Base-by-base conservation (phyloP, 2,888 invertebrate species). In the Palloptera scutellata region DNA sequence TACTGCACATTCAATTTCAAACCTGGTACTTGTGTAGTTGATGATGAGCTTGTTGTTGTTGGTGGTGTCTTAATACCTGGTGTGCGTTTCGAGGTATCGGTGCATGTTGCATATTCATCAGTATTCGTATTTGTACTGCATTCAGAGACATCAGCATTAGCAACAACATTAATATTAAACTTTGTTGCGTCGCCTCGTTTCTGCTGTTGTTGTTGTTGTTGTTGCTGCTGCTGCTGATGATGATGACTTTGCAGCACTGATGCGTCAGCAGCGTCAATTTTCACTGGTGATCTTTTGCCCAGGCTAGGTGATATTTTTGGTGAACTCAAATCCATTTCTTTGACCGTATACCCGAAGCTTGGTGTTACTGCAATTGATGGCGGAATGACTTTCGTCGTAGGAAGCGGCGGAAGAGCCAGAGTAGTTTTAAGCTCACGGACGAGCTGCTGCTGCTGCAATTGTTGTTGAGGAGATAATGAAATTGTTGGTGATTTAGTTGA, bases 81-180 rank as follows among this genome's bases (percentile, higher is more conserved):
- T 81, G 82, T 86, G 77, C 84, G 86, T 83, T 90, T 89, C 17
- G 91, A 91, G 78, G 89, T 91, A 79, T 91, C 91, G 64, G 91
- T 95, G 81, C 95, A 95, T 76, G 95, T 95, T 73, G 93, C 91
- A 83, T 95, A 95, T 85, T 95, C 95, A 84, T 95, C 94, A 19
- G 91, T 91, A 52, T 91, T 89, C 3, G 89, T 92, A 52, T 91
- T 89, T 2, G 89, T 92, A 69, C 95, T 95, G 78, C 94, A 94
- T 86, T 95, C 95, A n/a, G 94, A 94, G 62, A 93, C 87, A 80
- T 95, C 94, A 0, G 83, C 78, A 54, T 91, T 92, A 73, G 91
- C 91, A 45, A 66, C 59, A 13, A 66, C 59, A 13, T 61, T 66
- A 1, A 61, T 62, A 61, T 66, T 69, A 19, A 61, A 55, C 53